A percentile compares a stretch with the other conserved stretches of the same genome.
Conservation (phyloP, 2,113 vertebrate species). For the Carassius gibelio region DNA sequence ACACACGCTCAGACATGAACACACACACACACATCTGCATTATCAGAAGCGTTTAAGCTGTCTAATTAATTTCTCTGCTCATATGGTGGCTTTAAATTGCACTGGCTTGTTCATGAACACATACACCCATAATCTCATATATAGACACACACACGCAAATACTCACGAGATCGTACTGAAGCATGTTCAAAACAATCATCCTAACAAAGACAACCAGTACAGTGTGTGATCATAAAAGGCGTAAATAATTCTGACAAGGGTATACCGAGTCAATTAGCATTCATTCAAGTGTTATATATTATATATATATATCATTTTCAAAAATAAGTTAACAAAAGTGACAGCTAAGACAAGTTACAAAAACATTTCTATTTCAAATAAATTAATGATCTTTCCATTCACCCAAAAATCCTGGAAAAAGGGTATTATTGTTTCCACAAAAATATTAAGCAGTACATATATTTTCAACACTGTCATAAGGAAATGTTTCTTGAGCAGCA, state of each 20-base stretch:
- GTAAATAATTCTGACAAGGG: background rate
- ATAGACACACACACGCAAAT: constrained; percentile 10
- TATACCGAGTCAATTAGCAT: background rate
- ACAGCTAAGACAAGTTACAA: too few relatives aligned
- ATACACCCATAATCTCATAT: constrained; percentile 25
- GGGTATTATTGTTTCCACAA: background rate
- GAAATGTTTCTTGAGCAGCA: background rate
- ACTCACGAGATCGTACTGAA: background rate
- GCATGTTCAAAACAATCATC: constrained; percentile 6
- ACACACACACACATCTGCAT: constrained; percentile 38
- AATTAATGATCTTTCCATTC: background rate
- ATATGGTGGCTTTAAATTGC: constrained; percentile 25
- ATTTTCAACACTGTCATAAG: background rate
- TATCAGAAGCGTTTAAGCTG: constrained; percentile 23
- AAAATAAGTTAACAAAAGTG: too few relatives aligned
- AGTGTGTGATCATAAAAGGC: background rate
- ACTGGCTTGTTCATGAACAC: constrained; percentile 41
- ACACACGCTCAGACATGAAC: constrained; percentile 7
- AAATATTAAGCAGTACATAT: background rate
- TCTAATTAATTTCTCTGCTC: constrained; percentile 47
- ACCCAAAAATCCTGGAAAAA: background rate
- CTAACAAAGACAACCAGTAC: constrained; percentile 9
- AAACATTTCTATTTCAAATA: too few relatives aligned
- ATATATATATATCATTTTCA: too few relatives aligned
- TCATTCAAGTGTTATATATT: background rate